Percentiles rank a stretch among this genome's conserved stretches.
phyloP scores from a whole-genome alignment of 2,888 invertebrate genomes.

The Drosophila meridionalis region DNA sequence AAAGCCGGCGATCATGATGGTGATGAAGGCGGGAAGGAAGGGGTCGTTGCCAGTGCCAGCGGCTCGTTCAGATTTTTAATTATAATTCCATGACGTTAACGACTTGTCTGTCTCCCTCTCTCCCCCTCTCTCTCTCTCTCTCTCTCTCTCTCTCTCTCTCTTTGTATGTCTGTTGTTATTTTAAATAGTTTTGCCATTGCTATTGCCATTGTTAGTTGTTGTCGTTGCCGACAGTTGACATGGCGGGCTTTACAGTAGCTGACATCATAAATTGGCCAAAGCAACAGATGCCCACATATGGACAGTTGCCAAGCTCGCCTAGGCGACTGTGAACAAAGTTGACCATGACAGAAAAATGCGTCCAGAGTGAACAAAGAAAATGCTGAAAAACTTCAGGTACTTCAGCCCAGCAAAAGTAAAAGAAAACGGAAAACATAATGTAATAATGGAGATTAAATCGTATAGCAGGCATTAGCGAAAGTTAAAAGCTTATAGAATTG shows the following conservation, averaged over 20 bases:
- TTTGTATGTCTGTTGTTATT: conserved; percentile 30
- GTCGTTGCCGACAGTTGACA: conserved; percentile 42
- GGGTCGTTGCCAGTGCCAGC: conserved; percentile 50
- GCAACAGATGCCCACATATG: conserved; percentile 37
- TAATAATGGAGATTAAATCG: background rate
- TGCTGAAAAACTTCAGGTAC: conserved; percentile 10
- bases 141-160: background rate
- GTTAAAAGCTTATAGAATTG: background rate
- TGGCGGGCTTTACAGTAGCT: conserved; percentile 52
- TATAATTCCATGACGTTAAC: conserved; percentile 67
- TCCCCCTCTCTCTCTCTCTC: background rate
- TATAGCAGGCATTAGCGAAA: background rate
- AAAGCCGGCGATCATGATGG: conserved; percentile 22
- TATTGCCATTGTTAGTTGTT: conserved; percentile 25
- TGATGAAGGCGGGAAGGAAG: conserved; percentile 32
- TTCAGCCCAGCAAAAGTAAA: background rate
- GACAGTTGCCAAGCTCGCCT: conserved; percentile 33
- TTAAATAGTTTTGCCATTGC: conserved; percentile 56
- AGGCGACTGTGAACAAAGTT: conserved; percentile 21
- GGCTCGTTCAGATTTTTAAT: conserved; percentile 61
- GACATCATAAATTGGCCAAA: conserved; percentile 58
- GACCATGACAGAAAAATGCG: conserved; percentile 7
- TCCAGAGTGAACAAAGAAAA: background rate
- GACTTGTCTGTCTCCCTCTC: conserved; percentile 25
- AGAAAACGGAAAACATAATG: background rate